Evolutionary conservation across 2,113 vertebrate species (phyloP).

Genomic region (Camarhynchus parvulus): DNA sequence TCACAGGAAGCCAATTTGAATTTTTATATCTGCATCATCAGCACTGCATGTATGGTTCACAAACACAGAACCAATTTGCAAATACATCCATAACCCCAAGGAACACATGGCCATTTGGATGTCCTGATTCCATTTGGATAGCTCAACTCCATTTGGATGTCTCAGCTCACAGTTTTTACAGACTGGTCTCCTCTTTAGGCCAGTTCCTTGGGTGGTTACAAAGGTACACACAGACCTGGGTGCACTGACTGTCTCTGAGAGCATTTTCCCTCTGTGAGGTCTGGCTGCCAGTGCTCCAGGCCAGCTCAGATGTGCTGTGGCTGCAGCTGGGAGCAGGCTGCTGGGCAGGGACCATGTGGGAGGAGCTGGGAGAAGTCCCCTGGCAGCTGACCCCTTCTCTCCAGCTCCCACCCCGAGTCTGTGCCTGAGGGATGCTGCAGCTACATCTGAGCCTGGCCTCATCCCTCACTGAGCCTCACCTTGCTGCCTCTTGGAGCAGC

Average conservation of each 20-base stretch:
- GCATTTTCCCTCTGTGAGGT: fast-evolving
- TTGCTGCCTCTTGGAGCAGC: background rate
- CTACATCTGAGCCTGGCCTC: background rate
- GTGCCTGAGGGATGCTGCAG: background rate
- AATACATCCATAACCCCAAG: background rate
- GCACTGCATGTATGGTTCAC: background rate
- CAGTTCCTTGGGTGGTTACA: background rate
- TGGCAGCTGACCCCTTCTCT: background rate
- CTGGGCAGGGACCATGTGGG: background rate
- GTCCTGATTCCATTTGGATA: background rate
- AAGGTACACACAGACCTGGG: background rate
- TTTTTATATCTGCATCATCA: background rate
- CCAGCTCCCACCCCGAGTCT: fast-evolving
- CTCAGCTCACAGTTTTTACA: fast-evolving
- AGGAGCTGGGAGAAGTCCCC: background rate
- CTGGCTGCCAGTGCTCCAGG: background rate
- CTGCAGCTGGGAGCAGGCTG: background rate
- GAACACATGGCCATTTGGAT: background rate
- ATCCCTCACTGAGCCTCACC: background rate
- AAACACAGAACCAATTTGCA: background rate
- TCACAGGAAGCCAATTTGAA: background rate
- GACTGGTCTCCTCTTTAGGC: background rate
- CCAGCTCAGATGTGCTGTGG: background rate
- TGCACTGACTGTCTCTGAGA: background rate
- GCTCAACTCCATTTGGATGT: background rate